These are phyloP conservation scores for Triplophysa dalaica DNA, from an alignment of 2,113 vertebrate species.

Conservation along the genomic window DNA sequence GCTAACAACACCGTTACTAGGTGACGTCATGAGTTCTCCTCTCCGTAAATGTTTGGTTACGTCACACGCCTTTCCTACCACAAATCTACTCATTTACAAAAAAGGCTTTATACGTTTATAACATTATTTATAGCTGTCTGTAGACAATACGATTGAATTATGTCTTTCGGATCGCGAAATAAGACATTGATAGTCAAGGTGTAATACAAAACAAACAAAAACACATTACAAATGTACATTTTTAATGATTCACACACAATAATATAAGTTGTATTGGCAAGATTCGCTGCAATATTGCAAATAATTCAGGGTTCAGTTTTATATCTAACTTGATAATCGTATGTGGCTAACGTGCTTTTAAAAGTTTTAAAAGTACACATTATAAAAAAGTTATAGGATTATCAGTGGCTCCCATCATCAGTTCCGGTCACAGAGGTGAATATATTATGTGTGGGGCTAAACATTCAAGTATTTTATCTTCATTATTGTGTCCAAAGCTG, in stretches of 20 bases:
- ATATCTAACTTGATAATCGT: neutral
- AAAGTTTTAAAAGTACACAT: too few relatives aligned
- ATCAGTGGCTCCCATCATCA: neutral
- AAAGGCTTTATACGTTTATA: too few relatives aligned
- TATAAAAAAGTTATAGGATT: neutral
- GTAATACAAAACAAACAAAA: neutral
- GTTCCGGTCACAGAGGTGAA: neutral
- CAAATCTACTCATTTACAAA: too few relatives aligned
- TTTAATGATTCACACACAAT: too few relatives aligned
- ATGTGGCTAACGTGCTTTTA: too few relatives aligned
- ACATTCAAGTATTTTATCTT: conserved; percentile 7
- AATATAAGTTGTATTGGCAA: too few relatives aligned
- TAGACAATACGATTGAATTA: too few relatives aligned
- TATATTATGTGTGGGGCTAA: neutral
- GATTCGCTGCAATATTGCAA: too few relatives aligned
- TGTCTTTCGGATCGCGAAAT: neutral
- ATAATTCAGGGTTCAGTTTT: neutral
- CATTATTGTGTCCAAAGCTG: conserved; percentile 25
- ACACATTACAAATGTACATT: too few relatives aligned
- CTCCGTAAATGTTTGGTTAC: neutral
- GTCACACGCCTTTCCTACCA: neutral
- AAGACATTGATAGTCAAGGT: neutral
- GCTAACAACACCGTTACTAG: conserved; percentile 49
- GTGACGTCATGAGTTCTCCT: conserved; percentile 29
- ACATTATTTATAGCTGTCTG: too few relatives aligned